Base-by-base conservation (phyloP, 2,113 vertebrate genomes). In the Lamprologus ornatipinnis region DNA sequence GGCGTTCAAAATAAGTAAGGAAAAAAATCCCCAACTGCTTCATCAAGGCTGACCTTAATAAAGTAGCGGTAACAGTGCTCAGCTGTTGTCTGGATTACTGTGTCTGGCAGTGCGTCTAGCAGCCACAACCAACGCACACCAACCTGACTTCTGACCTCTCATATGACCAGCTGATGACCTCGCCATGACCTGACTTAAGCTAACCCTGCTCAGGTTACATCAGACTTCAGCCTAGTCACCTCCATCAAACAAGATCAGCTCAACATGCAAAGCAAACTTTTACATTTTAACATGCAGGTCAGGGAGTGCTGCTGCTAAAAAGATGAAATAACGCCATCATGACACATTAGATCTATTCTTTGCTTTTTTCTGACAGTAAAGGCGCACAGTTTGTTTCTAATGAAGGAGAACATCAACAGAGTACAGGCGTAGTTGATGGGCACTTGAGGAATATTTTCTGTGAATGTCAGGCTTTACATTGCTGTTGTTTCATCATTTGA, bases 31-130 rank as follows among this genome's bases (percentile, higher is more conserved):
- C 14, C 0, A 0, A 28, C 70, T 8, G 45, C 70, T 78, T 49
- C 28, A 51, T 53, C 3, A 1, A 2, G 54, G 40, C 23, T 26
- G 81, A 90, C 90, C 83, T 91, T 65, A 58, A 75, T 3, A 33
- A 23, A 37, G 84, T 82, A 51, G 82, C 5, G 6, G 79, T 81
- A 28, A 4, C 65, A 19, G 33, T 4, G 45, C 88, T 89, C 93
- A 94, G 93, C 94, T 95, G 95, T 88, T 45, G 91, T 90, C 89
- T 91, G 85, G 63, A 81, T 91, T 70, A 78, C 68, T 9, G 81
- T 51, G 73, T 78, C 73, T 78, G 17, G 26, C 40, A 80, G 14
- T 21, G 1, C 4, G 4, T 73, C 68, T 15, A 68, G 70, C 89
- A 58, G 60, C 85, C 80, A 86, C 83, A 81, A 87, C 85, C 86